A percentile compares a stretch with the other conserved stretches of the same genome.
These are phyloP conservation scores for Zaprionus lineosus DNA, from an alignment of 2,888 invertebrate genomes.

Conservation along the genomic window DNA sequence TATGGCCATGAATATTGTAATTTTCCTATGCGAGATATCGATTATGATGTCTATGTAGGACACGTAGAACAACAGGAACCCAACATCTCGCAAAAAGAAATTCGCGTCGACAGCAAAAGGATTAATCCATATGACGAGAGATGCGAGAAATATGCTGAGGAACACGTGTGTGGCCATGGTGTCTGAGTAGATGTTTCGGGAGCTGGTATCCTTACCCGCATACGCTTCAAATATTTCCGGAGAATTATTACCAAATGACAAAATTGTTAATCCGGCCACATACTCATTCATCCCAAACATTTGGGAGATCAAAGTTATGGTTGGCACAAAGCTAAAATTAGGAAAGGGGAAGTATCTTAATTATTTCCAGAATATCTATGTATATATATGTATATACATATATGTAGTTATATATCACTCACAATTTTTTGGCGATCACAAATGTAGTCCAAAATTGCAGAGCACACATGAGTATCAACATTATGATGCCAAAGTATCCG, in stretches of 20 bases:
- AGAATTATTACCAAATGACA: constrained; percentile 88
- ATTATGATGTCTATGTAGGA: constrained; percentile 34
- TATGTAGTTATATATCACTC: constrained; percentile 12
- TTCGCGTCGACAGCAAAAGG: constrained; percentile 83
- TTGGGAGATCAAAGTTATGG: constrained; percentile 83
- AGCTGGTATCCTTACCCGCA: constrained; percentile 81
- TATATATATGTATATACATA: not conserved
- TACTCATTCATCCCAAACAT: constrained; percentile 84
- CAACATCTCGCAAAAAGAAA: constrained; percentile 46
- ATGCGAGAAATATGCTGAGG: constrained; percentile 85
- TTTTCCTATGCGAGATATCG: no score
- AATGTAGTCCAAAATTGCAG: constrained; percentile 34
- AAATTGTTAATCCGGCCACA: constrained; percentile 87
- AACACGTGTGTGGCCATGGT: constrained; percentile 85
- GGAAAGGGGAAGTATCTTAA: no score
- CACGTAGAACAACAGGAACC: constrained; percentile 31
- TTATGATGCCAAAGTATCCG: not conserved
- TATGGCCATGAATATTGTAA: not conserved
- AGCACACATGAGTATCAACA: not conserved
- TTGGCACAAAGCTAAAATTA: constrained; percentile 85
- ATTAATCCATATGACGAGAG: constrained; percentile 84
- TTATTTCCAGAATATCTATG: not conserved
- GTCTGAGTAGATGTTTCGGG: constrained; percentile 82
- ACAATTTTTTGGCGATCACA: constrained; percentile 26
- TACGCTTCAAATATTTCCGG: constrained; percentile 87